These are phyloP conservation scores for Serinus canaria DNA, from an alignment of 2,113 vertebrate species.

Conservation along the genomic window DNA sequence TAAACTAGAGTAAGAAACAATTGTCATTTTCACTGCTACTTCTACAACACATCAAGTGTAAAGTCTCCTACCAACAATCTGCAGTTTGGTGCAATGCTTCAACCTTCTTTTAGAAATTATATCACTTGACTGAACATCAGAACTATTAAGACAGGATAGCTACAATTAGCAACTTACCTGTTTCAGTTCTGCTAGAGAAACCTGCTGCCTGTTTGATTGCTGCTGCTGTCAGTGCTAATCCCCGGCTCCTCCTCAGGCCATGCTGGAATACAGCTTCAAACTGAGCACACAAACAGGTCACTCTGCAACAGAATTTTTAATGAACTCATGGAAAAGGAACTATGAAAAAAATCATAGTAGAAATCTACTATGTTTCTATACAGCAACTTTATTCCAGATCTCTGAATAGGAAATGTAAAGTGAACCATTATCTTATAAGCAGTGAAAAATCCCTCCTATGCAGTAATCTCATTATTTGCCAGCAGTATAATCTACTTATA, in stretches of 20 bases:
- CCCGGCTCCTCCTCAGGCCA: conserved; percentile 89
- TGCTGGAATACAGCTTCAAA: conserved; percentile 95
- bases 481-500: neutral
- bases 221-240: conserved; percentile 91
- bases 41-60: neutral
- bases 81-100: neutral
- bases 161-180: conserved; percentile 71
- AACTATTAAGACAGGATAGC: neutral
- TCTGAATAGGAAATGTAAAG: neutral
- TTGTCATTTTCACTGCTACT: neutral
- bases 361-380: neutral
- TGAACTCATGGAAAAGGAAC: neutral
- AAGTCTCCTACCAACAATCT: neutral
- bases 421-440: neutral
- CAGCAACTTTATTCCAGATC: neutral
- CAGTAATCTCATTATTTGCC: neutral
- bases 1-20: neutral
- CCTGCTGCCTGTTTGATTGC: conserved; percentile 95
- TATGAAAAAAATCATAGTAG: neutral
- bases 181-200: conserved; percentile 90
- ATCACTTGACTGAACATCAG: neutral
- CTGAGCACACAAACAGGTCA: conserved; percentile 96
- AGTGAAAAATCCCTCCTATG: neutral
- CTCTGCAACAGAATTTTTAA: conserved; percentile 76
- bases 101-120: neutral